phyloP scores from a whole-genome alignment of 2,113 vertebrate species.

The Oreochromis spilurus region DNA sequence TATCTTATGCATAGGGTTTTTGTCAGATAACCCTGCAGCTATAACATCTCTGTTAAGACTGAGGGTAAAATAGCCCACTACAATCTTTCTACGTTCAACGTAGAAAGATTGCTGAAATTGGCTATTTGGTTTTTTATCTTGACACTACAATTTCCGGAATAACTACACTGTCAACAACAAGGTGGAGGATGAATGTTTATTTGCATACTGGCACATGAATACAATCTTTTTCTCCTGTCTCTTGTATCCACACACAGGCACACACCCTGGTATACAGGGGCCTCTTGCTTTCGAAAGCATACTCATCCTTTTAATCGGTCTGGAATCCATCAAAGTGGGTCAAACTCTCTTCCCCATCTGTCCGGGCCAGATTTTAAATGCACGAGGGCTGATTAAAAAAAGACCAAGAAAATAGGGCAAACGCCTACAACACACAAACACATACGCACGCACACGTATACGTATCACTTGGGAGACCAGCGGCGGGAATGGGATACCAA shows the following conservation, averaged over 20 bases:
- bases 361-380: constrained; percentile 72
- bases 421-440: constrained; percentile 16
- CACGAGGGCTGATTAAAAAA: constrained; percentile 72
- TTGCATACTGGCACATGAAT: neutral
- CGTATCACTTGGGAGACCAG: neutral
- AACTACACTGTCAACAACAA: neutral
- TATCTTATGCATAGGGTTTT: neutral
- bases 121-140: neutral
- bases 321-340: constrained; percentile 81
- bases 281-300: constrained; percentile 68
- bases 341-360: constrained; percentile 78
- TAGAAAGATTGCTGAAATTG: neutral
- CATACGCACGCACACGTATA: neutral
- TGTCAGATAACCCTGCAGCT: neutral
- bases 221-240: neutral
- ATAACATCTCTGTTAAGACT: neutral
- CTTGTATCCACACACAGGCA: neutral
- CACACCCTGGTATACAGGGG: constrained; percentile 17
- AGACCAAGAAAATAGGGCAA: constrained; percentile 66
- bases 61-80: neutral
- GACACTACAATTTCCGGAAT: neutral
- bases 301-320: constrained; percentile 76
- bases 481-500: neutral
- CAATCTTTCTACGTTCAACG: neutral
- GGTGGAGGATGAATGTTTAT: neutral